Evolutionary conservation across 2,888 invertebrate genomes (phyloP).

Genomic region (Seladonia tumulorum): DNA sequence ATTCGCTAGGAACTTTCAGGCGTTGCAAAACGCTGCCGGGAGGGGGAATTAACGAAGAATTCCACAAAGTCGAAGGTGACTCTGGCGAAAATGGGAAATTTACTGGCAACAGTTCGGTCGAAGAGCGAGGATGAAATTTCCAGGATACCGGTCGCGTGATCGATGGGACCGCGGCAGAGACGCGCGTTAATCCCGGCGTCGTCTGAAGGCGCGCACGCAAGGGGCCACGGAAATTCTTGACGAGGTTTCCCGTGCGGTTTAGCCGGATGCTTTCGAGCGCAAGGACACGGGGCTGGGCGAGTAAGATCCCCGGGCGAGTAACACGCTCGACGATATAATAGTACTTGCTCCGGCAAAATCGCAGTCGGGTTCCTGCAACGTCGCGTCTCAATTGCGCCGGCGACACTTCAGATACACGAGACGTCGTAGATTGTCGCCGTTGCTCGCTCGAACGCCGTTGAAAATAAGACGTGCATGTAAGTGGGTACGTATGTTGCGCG

Average conservation of each 20-base stretch:
- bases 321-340: conserved; percentile 43
- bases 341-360: conserved; percentile 43
- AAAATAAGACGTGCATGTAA: conserved; percentile 58
- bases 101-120: neutral
- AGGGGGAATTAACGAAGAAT: neutral
- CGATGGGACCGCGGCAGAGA: neutral
- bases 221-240: conserved; percentile 36
- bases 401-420: conserved; percentile 53
- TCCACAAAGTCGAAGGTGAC: neutral
- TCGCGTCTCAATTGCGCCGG: conserved; percentile 59
- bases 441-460: conserved; percentile 35
- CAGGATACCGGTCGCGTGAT: neutral
- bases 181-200: conserved; percentile 17
- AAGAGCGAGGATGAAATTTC: neutral
- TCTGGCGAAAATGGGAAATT: neutral
- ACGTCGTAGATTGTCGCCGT: conserved; percentile 58
- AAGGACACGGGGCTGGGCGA: conserved; percentile 6
- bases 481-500: conserved; percentile 37
- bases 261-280: conserved; percentile 23
- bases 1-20: neutral
- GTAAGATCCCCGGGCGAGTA: conserved; percentile 22
- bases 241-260: conserved; percentile 30
- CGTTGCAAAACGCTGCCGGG: no score
- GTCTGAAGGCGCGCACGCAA: neutral
- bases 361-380: conserved; percentile 42